Evolutionary conservation across 1,140 invertebrate genomes (phyloP), one percentile per base, ranked within the genome.

Genomic region (Neoseiulus cucumeris): DNA sequence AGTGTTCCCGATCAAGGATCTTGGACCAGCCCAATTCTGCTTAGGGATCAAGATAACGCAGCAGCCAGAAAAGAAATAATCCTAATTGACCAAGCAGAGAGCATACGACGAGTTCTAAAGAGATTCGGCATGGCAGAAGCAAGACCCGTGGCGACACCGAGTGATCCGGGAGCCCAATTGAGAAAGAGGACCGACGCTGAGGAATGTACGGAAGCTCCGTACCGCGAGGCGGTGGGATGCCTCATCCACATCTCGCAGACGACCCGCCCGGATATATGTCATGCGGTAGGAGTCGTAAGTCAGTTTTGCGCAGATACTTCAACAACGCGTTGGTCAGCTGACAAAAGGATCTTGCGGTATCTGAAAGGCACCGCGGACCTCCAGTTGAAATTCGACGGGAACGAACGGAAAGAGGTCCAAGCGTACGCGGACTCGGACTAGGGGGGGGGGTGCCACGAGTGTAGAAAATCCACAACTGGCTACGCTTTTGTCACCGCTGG

Each of bases 331-430:
- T 77, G 74, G 73, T 69, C 67, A 4, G 71, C 73, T 66, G 74
- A 71, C 0, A 78, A 79, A 66, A 55, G 76, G 64, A 67, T 79
- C 0, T 66, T 79, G 30, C 70, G 71, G 44, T 78, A 79, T n/a
- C n/a, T n/a, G n/a, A n/a, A n/a, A n/a, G n/a, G n/a, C n/a, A n/a
- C n/a, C n/a, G n/a, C n/a, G n/a, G n/a, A n/a, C 67, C 64, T 80
- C 39, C 17, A 66, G n/a, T 44, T 39, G 9, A 55, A n/a, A n/a
- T n/a, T n/a, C n/a, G n/a, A n/a, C n/a, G n/a, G n/a, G n/a, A n/a
- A n/a, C n/a, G n/a, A n/a, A n/a, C n/a, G n/a, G n/a, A n/a, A n/a
- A n/a, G n/a, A n/a, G n/a, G n/a, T n/a, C n/a, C n/a, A n/a, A 42
- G 64, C 18, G 2, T 73, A 69, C 68, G 72, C 67, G 42, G 76